phyloP scores from a whole-genome alignment of 2,113 vertebrate genomes.

The Anoura caudifer region DNA sequence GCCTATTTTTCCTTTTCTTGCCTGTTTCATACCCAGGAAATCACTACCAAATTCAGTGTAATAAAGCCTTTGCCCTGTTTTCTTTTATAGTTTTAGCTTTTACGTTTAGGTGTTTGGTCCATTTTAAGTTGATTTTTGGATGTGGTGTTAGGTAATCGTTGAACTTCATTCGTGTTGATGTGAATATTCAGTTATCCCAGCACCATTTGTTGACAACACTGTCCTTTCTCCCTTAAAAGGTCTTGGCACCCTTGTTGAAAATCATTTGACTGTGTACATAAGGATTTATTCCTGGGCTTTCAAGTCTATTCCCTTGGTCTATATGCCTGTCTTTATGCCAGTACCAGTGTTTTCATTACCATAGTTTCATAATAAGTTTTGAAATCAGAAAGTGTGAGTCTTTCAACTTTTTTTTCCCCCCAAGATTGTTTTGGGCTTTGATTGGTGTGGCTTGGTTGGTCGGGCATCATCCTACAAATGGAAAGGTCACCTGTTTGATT shows the following conservation, averaged over 20 bases:
- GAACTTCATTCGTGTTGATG: background rate
- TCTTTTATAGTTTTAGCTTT: background rate
- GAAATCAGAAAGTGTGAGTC: background rate
- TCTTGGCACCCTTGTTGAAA: background rate
- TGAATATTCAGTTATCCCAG: background rate
- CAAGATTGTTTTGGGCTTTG: background rate
- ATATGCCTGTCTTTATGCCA: background rate
- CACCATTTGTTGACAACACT: background rate
- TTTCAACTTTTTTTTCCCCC: background rate
- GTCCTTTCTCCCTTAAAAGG: background rate
- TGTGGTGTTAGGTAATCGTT: background rate
- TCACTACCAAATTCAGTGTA: background rate
- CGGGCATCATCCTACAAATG: too few relatives aligned
- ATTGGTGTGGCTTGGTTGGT: too few relatives aligned
- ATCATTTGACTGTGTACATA: background rate
- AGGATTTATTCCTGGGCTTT: background rate
- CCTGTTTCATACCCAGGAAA: background rate
- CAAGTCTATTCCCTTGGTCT: background rate
- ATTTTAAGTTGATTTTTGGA: background rate
- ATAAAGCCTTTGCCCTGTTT: background rate
- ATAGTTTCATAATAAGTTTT: background rate
- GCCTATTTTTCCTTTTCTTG: background rate
- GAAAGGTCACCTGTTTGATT: too few relatives aligned
- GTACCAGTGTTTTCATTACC: background rate
- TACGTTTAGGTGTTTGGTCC: background rate